Conservation (phyloP, 92 coral and sea anemone genomes). For the Bergia sp. region DNA sequence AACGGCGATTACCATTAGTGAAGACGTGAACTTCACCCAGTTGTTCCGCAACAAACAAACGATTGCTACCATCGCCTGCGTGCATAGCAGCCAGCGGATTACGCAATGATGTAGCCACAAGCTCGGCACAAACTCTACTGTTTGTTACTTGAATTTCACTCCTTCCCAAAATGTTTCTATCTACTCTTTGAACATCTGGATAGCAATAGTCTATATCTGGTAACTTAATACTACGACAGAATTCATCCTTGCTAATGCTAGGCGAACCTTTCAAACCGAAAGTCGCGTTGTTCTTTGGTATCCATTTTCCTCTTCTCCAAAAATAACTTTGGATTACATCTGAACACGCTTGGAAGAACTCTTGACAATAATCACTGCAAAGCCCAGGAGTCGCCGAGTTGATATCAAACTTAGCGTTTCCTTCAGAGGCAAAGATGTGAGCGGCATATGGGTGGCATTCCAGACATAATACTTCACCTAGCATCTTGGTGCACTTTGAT, state of each 20-base stretch:
- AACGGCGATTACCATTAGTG: slow-evolving; percentile 53
- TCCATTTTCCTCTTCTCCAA: slow-evolving; percentile 58
- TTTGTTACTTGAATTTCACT: slow-evolving; percentile 57
- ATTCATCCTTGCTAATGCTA: slow-evolving; percentile 11
- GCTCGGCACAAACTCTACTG: slow-evolving; percentile 75
- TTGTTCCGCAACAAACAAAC: slow-evolving; percentile 90
- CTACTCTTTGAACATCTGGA: slow-evolving; percentile 74
- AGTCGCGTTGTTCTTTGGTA: slow-evolving; percentile 11
- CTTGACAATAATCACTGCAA: slow-evolving; percentile 57
- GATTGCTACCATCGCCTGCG: slow-evolving; percentile 81
- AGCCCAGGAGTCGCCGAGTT: slow-evolving; percentile 87
- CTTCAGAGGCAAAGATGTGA: slow-evolving; percentile 89
- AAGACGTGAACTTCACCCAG: slow-evolving; percentile 75
- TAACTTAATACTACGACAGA: slow-evolving; percentile 63
- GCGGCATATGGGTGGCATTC: slow-evolving; percentile 92
- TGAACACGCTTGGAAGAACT: slow-evolving; percentile 60
- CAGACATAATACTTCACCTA: slow-evolving; percentile 74
- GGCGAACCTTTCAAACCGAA: neutral
- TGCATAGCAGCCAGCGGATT: slow-evolving; percentile 86
- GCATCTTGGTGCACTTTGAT: slow-evolving; percentile 58
- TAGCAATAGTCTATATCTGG: slow-evolving; percentile 78
- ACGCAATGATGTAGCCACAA: slow-evolving; percentile 73
- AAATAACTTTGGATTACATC: slow-evolving; percentile 53
- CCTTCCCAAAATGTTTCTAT: slow-evolving; percentile 47
- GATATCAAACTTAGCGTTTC: slow-evolving; percentile 67